Conservation (phyloP, 2,888 invertebrate species). For the Tiliacea aurago region DNA sequence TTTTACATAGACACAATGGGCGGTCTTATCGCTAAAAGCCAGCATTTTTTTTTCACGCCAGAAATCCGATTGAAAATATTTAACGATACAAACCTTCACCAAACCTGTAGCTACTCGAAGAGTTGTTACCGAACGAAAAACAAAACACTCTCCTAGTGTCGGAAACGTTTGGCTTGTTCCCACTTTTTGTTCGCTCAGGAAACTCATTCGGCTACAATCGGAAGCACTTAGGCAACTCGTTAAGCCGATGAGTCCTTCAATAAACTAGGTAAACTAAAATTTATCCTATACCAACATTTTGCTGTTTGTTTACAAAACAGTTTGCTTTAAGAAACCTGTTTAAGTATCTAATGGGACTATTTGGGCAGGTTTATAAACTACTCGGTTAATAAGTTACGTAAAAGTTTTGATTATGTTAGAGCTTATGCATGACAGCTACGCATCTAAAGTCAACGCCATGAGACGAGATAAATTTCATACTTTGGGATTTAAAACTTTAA, state of each 20-base stretch:
- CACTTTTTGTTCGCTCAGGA: constrained; percentile 42
- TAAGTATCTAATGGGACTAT: constrained; percentile 11
- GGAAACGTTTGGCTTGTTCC: constrained; percentile 30
- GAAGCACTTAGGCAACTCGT: constrained; percentile 58
- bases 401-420: constrained; percentile 10
- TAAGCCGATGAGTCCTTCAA: constrained; percentile 48
- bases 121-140: constrained; percentile 16
- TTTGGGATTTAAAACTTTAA: too few species aligned
- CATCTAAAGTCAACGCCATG: too few species aligned
- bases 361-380: constrained; percentile 21
- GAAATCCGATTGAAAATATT: background rate
- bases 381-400: background rate
- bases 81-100: background rate
- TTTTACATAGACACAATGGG: too few species aligned
- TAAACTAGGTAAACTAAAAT: constrained; percentile 45
- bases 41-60: background rate
- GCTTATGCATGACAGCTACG: background rate
- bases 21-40: too few species aligned
- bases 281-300: constrained; percentile 36
- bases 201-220: constrained; percentile 34
- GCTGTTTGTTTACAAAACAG: constrained; percentile 32
- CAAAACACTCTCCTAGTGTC: constrained; percentile 18
- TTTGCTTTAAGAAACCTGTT: constrained; percentile 18
- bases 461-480: too few species aligned
- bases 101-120: constrained; percentile 10